Conservation (phyloP, 2,113 vertebrate species). For the Mastomys coucha region DNA sequence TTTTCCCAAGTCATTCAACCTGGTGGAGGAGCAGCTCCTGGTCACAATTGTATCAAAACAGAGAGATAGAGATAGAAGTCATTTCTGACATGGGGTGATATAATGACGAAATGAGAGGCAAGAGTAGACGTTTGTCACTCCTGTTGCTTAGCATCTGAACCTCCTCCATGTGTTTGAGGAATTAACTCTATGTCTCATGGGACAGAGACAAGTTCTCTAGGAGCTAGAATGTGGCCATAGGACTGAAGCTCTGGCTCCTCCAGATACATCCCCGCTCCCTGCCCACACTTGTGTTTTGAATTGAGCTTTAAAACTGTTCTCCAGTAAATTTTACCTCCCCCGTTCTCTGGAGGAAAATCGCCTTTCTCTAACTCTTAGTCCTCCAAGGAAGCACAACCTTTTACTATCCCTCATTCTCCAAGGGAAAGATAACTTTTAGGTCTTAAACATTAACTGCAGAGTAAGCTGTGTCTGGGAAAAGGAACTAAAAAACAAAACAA, state of each 20-base stretch:
- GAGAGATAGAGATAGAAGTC: not conserved
- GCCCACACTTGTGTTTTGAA: not conserved
- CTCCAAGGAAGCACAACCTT: not conserved
- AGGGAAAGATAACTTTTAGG: not conserved
- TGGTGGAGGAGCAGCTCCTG: not conserved
- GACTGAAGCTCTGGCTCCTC: not conserved
- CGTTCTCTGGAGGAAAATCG: not conserved
- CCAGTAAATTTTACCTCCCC: not conserved
- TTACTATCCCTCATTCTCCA: not conserved
- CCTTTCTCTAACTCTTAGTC: not conserved
- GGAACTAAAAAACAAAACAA: not conserved
- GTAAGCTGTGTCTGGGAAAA: not conserved
- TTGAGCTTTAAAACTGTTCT: not conserved
- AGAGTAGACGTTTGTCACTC: constrained; percentile 28
- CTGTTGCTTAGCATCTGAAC: constrained; percentile 6
- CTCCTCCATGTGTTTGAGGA: constrained; percentile 45
- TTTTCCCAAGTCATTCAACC: not conserved
- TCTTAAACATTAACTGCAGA: not conserved
- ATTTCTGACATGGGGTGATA: not conserved
- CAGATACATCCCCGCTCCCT: rapidly evolving
- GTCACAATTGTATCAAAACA: not conserved
- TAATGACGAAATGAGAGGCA: constrained; percentile 10
- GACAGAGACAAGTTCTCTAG: not conserved
- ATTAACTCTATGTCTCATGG: not conserved
- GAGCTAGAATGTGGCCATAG: not conserved